These are phyloP conservation scores for Lasioglossum albipes DNA, from an alignment of 1,140 invertebrate species.

Conservation along the genomic window DNA sequence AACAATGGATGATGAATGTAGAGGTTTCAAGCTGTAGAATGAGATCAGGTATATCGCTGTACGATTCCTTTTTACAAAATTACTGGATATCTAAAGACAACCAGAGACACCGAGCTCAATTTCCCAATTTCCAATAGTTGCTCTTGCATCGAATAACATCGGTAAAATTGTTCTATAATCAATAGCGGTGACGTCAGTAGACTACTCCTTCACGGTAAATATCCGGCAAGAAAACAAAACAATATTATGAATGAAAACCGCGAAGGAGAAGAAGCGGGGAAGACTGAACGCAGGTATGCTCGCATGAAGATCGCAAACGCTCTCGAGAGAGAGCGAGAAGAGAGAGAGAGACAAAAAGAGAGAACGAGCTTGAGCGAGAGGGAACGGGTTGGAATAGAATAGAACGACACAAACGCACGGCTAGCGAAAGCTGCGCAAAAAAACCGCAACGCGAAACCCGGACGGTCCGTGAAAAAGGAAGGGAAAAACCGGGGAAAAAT, in stretches of 20 bases:
- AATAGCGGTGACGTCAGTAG: neutral
- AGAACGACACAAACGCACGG: constrained; percentile 46
- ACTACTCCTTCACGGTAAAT: neutral
- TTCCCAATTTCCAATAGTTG: too few species aligned
- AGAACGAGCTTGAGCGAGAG: neutral
- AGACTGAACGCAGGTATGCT: neutral
- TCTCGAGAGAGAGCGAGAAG: neutral
- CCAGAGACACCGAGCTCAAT: too few species aligned
- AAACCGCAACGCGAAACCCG: constrained; percentile 63
- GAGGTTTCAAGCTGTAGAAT: too few species aligned
- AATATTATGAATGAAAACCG: constrained; percentile 7
- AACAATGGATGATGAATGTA: too few species aligned
- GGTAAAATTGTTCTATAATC: neutral
- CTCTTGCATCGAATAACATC: neutral
- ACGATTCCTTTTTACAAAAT: too few species aligned
- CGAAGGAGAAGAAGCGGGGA: constrained; percentile 24
- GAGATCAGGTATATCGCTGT: too few species aligned
- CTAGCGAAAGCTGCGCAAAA: constrained; percentile 64
- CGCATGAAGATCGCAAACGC: neutral
- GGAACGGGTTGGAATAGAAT: constrained; percentile 25
- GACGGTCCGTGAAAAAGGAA: constrained; percentile 60
- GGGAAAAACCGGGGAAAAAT: constrained; percentile 62
- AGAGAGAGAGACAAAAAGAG: too few species aligned
- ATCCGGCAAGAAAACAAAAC: neutral
- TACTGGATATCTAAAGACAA: too few species aligned